Evolutionary conservation across 2,113 vertebrate genomes (phyloP).

Genomic region (Microcebus griseorufus): DNA sequence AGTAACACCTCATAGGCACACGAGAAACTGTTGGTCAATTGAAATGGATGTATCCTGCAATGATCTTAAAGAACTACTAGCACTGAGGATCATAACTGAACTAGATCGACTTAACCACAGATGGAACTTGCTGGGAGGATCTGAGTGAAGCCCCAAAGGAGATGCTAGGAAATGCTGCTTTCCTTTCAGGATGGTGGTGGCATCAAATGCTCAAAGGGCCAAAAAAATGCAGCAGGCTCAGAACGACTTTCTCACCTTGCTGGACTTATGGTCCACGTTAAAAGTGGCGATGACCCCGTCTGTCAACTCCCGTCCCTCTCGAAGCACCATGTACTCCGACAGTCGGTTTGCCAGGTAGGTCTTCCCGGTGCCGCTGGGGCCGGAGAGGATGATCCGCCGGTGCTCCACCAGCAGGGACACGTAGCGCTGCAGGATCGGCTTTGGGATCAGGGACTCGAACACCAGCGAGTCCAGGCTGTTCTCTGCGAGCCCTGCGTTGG

Average conservation of each 20-base stretch:
- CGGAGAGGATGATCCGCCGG: slow-evolving; percentile 94
- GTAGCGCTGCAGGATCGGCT: slow-evolving; percentile 96
- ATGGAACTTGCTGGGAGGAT: not conserved
- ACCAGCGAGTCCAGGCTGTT: slow-evolving; percentile 94
- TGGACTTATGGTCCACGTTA: slow-evolving; percentile 98
- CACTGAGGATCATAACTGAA: not conserved
- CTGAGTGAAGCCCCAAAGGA: not conserved
- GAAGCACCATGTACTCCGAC: slow-evolving; percentile 91
- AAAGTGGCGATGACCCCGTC: slow-evolving; percentile 94
- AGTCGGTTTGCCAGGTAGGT: slow-evolving; percentile 96
- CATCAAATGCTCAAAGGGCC: not conserved
- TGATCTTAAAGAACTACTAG: not conserved
- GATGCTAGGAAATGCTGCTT: not conserved
- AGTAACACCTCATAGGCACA: not conserved
- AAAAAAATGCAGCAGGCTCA: not conserved
- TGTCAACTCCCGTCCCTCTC: slow-evolving; percentile 89
- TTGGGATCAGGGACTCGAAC: slow-evolving; percentile 96
- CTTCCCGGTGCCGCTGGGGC: slow-evolving; percentile 96
- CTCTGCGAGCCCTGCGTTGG: slow-evolving; percentile 87
- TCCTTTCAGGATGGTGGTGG: not conserved
- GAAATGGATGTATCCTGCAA: not conserved
- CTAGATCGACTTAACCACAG: not conserved
- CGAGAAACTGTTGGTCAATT: not conserved
- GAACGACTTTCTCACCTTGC: slow-evolving; percentile 89
- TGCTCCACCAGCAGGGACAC: slow-evolving; percentile 95